Evolutionary conservation across 2,888 invertebrate species (phyloP).

Genomic region (Nymphalis polychloros): DNA sequence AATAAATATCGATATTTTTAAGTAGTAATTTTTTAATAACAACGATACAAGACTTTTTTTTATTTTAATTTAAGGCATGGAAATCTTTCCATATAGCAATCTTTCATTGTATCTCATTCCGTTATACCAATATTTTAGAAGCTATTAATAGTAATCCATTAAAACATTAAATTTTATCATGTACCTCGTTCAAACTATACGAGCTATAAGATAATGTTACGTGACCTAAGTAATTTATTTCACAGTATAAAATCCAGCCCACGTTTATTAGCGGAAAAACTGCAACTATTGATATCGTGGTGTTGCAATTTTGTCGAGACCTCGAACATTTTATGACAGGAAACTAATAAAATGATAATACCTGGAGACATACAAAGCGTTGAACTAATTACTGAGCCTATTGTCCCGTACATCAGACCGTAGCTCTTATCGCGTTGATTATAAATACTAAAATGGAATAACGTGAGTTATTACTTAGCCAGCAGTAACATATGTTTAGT

Average conservation of each 20-base stretch:
- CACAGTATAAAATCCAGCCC: constrained; percentile 38
- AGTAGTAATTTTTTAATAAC: neutral
- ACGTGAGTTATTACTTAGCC: constrained; percentile 10
- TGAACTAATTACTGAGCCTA: constrained; percentile 55
- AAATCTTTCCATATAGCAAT: no score
- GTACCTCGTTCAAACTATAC: neutral
- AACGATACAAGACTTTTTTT: no score
- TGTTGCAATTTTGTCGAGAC: constrained; percentile 65
- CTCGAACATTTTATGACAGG: constrained; percentile 74
- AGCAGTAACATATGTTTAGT: constrained; percentile 41
- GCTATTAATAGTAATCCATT: no score
- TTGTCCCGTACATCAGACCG: constrained; percentile 34
- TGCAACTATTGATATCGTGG: constrained; percentile 58
- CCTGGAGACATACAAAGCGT: constrained; percentile 67
- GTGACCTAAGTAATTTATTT: constrained; percentile 16
- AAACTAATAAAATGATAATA: constrained; percentile 76
- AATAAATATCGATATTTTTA: neutral
- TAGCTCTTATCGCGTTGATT: constrained; percentile 15
- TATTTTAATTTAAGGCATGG: no score
- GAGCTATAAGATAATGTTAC: constrained; percentile 13
- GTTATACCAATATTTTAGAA: no score
- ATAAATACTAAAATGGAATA: constrained; percentile 14
- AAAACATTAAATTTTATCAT: neutral
- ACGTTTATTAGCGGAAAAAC: constrained; percentile 57
- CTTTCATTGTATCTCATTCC: no score